These are phyloP conservation scores for Podilymbus podiceps DNA, from an alignment of 2,113 vertebrate species.

Conservation along the genomic window DNA sequence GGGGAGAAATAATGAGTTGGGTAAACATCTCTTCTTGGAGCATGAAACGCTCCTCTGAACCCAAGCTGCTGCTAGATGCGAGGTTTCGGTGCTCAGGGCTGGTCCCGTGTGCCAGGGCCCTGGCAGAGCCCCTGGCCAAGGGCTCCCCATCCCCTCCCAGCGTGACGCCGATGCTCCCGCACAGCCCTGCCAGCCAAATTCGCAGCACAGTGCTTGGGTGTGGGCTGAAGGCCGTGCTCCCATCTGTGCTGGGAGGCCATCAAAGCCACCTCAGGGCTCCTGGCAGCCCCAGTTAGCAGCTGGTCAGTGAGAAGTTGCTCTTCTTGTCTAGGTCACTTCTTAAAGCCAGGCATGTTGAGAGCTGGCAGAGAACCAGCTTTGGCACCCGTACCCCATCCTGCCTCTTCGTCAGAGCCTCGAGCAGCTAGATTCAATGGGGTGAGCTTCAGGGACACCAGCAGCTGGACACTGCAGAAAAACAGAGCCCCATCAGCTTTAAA, in stretches of 20 bases:
- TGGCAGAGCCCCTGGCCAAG: rapidly evolving
- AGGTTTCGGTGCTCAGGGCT: background rate
- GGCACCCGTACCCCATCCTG: background rate
- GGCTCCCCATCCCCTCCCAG: background rate
- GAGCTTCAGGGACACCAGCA: background rate
- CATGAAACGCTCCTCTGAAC: background rate
- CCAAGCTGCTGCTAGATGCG: background rate
- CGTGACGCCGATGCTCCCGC: rapidly evolving
- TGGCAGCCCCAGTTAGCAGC: background rate
- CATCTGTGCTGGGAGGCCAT: background rate
- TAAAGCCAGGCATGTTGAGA: background rate
- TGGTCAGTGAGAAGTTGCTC: background rate
- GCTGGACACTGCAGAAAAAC: background rate
- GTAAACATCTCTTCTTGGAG: background rate
- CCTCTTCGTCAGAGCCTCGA: background rate
- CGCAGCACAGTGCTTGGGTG: background rate
- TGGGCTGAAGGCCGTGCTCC: rapidly evolving
- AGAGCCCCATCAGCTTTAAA: background rate
- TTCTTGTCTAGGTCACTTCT: background rate
- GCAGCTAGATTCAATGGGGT: background rate
- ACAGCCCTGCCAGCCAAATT: background rate
- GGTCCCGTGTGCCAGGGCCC: background rate
- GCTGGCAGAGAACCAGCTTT: background rate
- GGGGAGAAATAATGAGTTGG: background rate
- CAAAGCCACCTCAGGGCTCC: background rate